Base-by-base conservation (phyloP, 2,888 invertebrate species). In the Diplazon laetatorius region DNA sequence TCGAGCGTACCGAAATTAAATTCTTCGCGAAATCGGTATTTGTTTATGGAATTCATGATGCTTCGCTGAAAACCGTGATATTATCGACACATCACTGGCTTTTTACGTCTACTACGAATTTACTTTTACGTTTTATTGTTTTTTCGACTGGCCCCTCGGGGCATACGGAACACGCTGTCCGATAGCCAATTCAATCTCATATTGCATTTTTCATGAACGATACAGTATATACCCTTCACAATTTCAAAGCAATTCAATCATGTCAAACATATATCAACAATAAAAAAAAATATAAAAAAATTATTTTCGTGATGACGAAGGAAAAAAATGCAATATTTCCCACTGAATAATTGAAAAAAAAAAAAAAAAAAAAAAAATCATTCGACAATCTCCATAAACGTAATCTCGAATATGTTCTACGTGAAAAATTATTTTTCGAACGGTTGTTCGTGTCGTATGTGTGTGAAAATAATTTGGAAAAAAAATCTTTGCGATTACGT, bases 401-500 rank as follows among this genome's bases (percentile, higher is more conserved):
- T 5, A 30, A 6, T 6, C 6, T 30, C 30, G 30, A 30, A 6
- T n/a, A n/a, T n/a, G n/a, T 0, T 30, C 20, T 22, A 1, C 1
- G 2, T 8, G 30, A 16, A 16, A 35, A 55, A 55, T n/a, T 16
- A 30, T 12, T 35, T 35, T 55, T 6, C 5, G 30, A n/a, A n/a
- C 12, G 1, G 8, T 20, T 16, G 16, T 8, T 14, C 3, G 16
- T 2, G 14, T 42, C 14, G 44, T 30, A 35, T 46, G 16, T 6
- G 1, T 48, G n/a, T n/a, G 10, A 39, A 66, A 73, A 60, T 65
- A 57, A 57, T 22, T 42, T 57, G 57, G 39, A 72, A 78, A 73
- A 80, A 77, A 73, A 73, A 35, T 74, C 78, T 63, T 84, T 86
- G 84, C 84, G 88, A 89, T 88, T 90, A 89, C 89, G 89, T 90